Evolutionary conservation across 2,797 vertebrate genomes (phyloP).

Genomic region (Merluccius polli): DNA sequence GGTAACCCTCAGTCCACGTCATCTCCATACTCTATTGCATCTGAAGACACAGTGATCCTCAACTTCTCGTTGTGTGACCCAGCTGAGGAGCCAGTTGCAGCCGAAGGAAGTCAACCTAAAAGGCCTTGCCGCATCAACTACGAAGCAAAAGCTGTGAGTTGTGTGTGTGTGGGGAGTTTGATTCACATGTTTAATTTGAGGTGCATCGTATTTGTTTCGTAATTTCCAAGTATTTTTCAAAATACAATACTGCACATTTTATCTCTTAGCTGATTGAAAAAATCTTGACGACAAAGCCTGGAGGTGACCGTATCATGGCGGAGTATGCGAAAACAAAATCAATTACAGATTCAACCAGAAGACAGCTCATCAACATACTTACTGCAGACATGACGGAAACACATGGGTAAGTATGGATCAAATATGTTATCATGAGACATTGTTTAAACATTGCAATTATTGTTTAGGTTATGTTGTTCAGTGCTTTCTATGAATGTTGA

Average conservation of each 20-base stretch:
- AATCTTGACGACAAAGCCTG: background rate
- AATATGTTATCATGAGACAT: too few relatives aligned
- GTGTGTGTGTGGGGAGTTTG: too few relatives aligned
- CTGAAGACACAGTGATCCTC: constrained; percentile 17
- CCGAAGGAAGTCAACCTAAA: constrained; percentile 24
- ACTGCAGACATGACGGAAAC: constrained; percentile 41
- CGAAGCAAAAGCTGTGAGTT: constrained; percentile 25
- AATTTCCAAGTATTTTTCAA: too few relatives aligned
- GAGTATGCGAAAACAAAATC: too few relatives aligned
- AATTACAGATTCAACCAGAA: constrained; percentile 36
- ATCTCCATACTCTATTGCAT: constrained; percentile 12
- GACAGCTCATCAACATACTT: constrained; percentile 40
- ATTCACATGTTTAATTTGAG: too few relatives aligned
- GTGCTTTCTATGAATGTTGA: too few relatives aligned
- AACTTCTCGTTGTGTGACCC: constrained; percentile 15
- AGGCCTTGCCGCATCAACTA: constrained; percentile 18
- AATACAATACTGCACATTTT: constrained; percentile 18
- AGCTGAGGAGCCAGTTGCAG: constrained; percentile 12
- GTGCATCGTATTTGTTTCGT: too few relatives aligned
- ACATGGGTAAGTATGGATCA: constrained; percentile 25
- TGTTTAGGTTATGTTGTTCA: too few relatives aligned
- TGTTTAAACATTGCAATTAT: too few relatives aligned
- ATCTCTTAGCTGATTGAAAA: constrained; percentile 33
- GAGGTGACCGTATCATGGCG: too few relatives aligned
- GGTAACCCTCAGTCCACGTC: too few relatives aligned